phyloP scores from a whole-genome alignment of 2,888 invertebrate genomes.

The Sycophila texana region DNA sequence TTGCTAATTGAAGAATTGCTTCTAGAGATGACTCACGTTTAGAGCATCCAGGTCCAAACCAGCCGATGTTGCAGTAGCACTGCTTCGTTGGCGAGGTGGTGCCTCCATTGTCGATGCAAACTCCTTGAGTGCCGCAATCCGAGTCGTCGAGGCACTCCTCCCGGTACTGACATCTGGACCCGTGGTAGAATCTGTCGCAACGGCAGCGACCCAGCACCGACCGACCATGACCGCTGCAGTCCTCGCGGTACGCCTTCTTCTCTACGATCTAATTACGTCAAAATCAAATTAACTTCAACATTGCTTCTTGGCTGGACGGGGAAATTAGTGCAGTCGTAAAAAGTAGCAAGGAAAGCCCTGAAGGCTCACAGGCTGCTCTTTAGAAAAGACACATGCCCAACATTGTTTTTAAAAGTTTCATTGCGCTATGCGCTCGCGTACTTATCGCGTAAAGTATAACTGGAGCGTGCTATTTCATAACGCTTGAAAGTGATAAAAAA shows the following conservation, averaged over 20 bases:
- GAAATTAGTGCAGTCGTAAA: too few species aligned
- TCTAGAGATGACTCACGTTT: conserved; percentile 81
- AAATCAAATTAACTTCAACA: too few species aligned
- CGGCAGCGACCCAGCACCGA: conserved; percentile 87
- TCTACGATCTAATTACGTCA: conserved; percentile 67
- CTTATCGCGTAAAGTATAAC: background rate
- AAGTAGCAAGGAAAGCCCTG: too few species aligned
- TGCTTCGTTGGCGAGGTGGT: conserved; percentile 88
- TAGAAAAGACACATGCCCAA: background rate
- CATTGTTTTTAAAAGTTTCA: background rate
- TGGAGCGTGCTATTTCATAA: conserved; percentile 5
- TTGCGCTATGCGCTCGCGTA: background rate
- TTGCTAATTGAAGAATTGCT: background rate
- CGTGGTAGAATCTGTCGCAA: conserved; percentile 88
- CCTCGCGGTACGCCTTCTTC: conserved; percentile 87
- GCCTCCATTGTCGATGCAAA: conserved; percentile 88
- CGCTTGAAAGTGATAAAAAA: background rate
- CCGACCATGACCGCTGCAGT: conserved; percentile 90
- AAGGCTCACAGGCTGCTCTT: background rate
- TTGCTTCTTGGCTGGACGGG: too few species aligned
- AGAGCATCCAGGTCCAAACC: conserved; percentile 89
- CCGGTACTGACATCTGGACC: conserved; percentile 89
- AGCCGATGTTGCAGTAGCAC: conserved; percentile 94
- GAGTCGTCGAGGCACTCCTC: conserved; percentile 91
- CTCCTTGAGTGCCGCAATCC: conserved; percentile 92